Percentiles rank a stretch among this genome's conserved stretches.
These are phyloP conservation scores for Agapornis canus DNA, from an alignment of 2,797 vertebrate species.

Conservation along the genomic window DNA sequence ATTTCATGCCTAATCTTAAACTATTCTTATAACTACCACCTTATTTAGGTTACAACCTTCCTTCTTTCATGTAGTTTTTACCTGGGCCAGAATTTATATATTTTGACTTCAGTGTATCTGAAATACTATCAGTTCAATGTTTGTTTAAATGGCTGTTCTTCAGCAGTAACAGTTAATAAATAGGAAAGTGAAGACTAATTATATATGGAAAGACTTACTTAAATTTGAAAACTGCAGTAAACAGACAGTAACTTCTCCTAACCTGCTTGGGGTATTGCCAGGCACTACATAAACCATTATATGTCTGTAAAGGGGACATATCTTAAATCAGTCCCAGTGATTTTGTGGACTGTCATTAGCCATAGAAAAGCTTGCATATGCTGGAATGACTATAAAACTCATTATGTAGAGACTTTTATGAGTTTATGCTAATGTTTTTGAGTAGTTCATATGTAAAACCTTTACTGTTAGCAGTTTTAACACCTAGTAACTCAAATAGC, in stretches of 20 bases:
- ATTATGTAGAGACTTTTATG: background rate
- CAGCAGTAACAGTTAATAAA: background rate
- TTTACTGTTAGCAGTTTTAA: background rate
- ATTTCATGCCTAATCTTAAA: background rate
- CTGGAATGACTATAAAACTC: background rate
- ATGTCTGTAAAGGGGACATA: background rate
- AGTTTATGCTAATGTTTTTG: background rate
- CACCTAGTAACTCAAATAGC: background rate
- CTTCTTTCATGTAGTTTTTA: background rate
- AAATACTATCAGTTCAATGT: background rate
- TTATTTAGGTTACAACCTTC: background rate
- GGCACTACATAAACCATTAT: background rate
- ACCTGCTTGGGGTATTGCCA: background rate
- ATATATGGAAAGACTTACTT: background rate
- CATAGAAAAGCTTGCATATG: background rate
- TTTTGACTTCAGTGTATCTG: background rate
- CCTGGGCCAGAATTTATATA: background rate
- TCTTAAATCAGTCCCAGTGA: background rate
- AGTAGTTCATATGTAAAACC: background rate
- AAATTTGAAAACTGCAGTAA: background rate
- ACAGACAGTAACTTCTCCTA: background rate
- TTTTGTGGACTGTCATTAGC: background rate
- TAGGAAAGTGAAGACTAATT: background rate
- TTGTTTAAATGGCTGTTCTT: background rate
- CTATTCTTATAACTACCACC: background rate